phyloP scores from a whole-genome alignment of 2,888 invertebrate species.

The Drosophila nr. perissopoda region DNA sequence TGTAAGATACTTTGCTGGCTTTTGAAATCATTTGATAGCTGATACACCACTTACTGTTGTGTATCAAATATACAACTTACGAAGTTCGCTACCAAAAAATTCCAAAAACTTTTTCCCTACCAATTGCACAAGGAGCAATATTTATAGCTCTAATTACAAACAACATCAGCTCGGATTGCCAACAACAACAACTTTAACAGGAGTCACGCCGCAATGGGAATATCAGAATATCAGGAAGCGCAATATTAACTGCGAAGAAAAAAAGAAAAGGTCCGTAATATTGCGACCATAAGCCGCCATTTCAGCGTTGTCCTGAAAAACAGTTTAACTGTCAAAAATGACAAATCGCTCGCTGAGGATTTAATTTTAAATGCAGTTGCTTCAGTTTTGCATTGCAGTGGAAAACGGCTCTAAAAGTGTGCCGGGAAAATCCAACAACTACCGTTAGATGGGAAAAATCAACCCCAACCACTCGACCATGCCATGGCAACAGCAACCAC shows the following conservation, averaged over 20 bases:
- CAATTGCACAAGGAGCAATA: constrained; percentile 24
- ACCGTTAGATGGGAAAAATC: constrained; percentile 50
- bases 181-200: constrained; percentile 48
- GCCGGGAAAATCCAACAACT: constrained; percentile 39
- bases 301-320: constrained; percentile 54
- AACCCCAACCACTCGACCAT: background rate
- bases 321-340: constrained; percentile 79
- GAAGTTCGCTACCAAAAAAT: background rate
- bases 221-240: constrained; percentile 44
- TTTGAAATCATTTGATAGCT: constrained; percentile 13
- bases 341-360: constrained; percentile 77
- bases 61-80: constrained; percentile 14
- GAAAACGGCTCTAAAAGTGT: constrained; percentile 57
- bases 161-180: constrained; percentile 62
- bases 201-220: constrained; percentile 66
- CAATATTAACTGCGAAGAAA: constrained; percentile 32
- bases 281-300: constrained; percentile 66
- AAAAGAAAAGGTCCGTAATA: constrained; percentile 40
- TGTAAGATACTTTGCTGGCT: background rate
- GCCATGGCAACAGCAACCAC: constrained; percentile 61
- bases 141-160: constrained; percentile 71
- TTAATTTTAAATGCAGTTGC: constrained; percentile 77
- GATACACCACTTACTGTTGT: constrained; percentile 23
- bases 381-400: constrained; percentile 60
- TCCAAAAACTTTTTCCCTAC: constrained; percentile 3